Evolutionary conservation across 1,140 invertebrate species (phyloP), one percentile per base, ranked within the genome.

Genomic region (Hydropsyche tenuis): DNA sequence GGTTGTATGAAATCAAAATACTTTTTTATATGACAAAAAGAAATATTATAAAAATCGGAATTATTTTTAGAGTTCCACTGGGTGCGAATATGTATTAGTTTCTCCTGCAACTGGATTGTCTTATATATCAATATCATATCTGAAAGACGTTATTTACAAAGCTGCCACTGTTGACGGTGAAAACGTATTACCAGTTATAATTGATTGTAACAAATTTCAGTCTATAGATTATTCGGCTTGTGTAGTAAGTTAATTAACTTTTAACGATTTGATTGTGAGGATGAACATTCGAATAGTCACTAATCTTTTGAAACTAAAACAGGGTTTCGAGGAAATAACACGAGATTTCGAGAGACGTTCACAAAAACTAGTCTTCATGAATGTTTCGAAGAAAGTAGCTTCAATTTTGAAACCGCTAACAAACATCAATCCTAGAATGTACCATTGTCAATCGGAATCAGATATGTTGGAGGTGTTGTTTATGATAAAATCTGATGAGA

Each of bases 301-400:
- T 69, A 16, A n/a, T 65, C 16, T 37, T 48, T 68, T 63, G 1
- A 4, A 9, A 9, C 9, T 37, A 37, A 37, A 37, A n/a, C 71
- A 82, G 78, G 79, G 37, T 45, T 89, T 51, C 82, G 83, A 86
- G 70, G 82, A 82, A 23, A 75, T 90, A 53, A 87, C 87, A 0
- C 85, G 86, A 75, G 90, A 91, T 77, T 90, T 92, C 73, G 85
- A 88, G 2, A 77, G 79, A 2, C 79, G 86, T 2, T 84, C 86
- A 2, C 90, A 91, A 79, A 85, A 86, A 3, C 77, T 92, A 5
- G 86, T 92, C 66, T 90, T 91, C 71, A 90, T 88, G 80, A 90
- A 91, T 79, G 83, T 91, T 11, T 89, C 90, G 65, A 84, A 87
- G 0, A 89, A 80, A n/a, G 75, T 80, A n/a, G 63, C 75, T 20